Conservation (phyloP, 1,140 invertebrate species). For the Drosophila willistoni region DNA sequence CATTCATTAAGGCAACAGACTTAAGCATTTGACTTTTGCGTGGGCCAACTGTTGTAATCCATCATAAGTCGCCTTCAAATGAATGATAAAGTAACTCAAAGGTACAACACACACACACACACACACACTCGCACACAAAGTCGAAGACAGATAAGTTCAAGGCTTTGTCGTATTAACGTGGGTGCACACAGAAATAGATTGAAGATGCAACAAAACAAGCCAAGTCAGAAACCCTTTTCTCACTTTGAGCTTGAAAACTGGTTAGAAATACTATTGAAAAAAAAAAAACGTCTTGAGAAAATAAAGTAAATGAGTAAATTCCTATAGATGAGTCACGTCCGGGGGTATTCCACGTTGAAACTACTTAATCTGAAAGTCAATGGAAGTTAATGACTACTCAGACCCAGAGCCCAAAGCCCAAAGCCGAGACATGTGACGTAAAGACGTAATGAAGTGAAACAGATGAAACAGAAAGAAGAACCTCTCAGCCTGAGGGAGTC, state of each 20-base stretch:
- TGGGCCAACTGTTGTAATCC: slow-evolving; percentile 50
- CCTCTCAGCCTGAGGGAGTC: slow-evolving; percentile 21
- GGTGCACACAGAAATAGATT: slow-evolving; percentile 6
- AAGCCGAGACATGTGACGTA: slow-evolving; percentile 28
- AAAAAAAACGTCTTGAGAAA: neutral
- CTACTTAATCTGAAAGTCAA: slow-evolving; percentile 33
- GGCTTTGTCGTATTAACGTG: slow-evolving; percentile 27
- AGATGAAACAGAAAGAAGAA: neutral
- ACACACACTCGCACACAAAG: too few relatives aligned
- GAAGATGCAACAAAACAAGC: neutral
- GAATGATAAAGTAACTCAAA: slow-evolving; percentile 15
- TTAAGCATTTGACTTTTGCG: slow-evolving; percentile 17
- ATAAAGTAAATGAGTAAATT: slow-evolving; percentile 23
- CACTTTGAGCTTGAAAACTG: slow-evolving; percentile 36
- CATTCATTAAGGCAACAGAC: slow-evolving; percentile 3
- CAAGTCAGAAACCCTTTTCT: neutral
- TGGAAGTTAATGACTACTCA: slow-evolving; percentile 41
- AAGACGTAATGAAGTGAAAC: slow-evolving; percentile 23
- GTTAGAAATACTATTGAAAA: slow-evolving; percentile 43
- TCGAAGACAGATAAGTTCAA: slow-evolving; percentile 43
- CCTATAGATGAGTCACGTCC: slow-evolving; percentile 66
- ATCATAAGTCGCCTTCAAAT: slow-evolving; percentile 44
- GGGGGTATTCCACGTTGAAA: slow-evolving; percentile 63
- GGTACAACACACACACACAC: neutral
- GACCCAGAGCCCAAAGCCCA: neutral